A percentile compares a stretch with the other conserved stretches of the same genome.
Conservation (phyloP, 1,140 invertebrate genomes). For the Paraescarpia echinospica region DNA sequence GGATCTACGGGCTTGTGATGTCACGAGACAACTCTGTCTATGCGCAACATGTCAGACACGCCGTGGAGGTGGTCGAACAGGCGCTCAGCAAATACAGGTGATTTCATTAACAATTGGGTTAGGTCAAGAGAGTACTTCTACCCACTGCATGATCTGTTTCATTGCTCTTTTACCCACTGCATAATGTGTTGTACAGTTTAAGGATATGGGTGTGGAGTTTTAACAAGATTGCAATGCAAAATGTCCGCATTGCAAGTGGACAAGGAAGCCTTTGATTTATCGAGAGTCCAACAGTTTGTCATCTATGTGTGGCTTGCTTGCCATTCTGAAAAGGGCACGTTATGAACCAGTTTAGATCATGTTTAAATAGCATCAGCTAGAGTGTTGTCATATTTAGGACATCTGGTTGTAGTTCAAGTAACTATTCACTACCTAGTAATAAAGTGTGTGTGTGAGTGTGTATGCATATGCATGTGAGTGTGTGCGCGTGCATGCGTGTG, state of each 20-base stretch:
- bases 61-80: conserved; percentile 44
- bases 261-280: too few relatives aligned
- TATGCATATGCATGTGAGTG: too few relatives aligned
- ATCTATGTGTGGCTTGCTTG: too few relatives aligned
- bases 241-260: too few relatives aligned
- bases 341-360: background rate
- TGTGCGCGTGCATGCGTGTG: too few relatives aligned
- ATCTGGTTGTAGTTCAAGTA: background rate
- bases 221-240: too few relatives aligned
- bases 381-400: background rate
- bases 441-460: background rate
- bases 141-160: background rate
- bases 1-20: conserved; percentile 43
- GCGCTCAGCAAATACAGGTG: conserved; percentile 37
- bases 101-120: background rate
- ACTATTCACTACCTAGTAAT: background rate
- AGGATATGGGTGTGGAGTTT: too few relatives aligned
- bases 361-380: background rate
- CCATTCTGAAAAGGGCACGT: conserved; percentile 27
- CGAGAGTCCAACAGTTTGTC: too few relatives aligned
- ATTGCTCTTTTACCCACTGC: too few relatives aligned
- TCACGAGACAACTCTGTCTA: conserved; percentile 30
- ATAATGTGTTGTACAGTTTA: background rate
- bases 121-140: background rate
- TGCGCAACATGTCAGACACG: conserved; percentile 33